phyloP scores from a whole-genome alignment of 2,113 vertebrate genomes.

The Antechinus flavipes region DNA sequence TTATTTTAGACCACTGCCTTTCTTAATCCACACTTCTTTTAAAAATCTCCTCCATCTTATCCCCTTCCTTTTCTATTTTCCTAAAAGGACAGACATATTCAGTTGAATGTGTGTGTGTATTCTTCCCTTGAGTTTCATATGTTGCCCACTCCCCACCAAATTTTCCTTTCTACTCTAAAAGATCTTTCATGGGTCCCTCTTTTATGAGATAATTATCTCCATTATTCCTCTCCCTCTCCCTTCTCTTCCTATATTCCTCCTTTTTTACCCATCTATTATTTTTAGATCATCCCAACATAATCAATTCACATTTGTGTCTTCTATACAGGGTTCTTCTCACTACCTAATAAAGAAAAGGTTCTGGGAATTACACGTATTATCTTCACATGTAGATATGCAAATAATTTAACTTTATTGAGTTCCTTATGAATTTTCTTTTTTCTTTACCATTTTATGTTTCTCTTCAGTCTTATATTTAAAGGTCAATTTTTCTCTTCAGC shows the following conservation, averaged over 20 bases:
- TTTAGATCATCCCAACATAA: too few relatives aligned
- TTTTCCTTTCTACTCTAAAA: background rate
- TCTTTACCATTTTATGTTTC: too few relatives aligned
- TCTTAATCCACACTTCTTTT: background rate
- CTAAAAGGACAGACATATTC: background rate
- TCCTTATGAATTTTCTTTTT: too few relatives aligned
- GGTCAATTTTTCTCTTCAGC: too few relatives aligned
- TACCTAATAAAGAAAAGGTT: too few relatives aligned
- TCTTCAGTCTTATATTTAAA: too few relatives aligned
- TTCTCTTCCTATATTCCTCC: background rate
- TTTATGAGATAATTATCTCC: background rate
- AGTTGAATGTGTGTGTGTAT: background rate
- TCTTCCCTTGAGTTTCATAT: background rate
- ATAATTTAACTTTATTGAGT: too few relatives aligned
- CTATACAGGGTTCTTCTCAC: too few relatives aligned
- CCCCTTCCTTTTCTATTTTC: background rate
- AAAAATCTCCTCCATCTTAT: background rate
- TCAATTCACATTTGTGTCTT: too few relatives aligned
- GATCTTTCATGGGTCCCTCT: background rate
- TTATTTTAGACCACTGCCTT: background rate
- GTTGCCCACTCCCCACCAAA: background rate
- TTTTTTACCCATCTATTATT: too few relatives aligned
- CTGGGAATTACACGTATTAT: too few relatives aligned
- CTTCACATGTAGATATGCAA: too few relatives aligned
- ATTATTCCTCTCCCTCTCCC: background rate